phyloP scores from a whole-genome alignment of 2,888 invertebrate genomes.

The Andrena camellia region DNA sequence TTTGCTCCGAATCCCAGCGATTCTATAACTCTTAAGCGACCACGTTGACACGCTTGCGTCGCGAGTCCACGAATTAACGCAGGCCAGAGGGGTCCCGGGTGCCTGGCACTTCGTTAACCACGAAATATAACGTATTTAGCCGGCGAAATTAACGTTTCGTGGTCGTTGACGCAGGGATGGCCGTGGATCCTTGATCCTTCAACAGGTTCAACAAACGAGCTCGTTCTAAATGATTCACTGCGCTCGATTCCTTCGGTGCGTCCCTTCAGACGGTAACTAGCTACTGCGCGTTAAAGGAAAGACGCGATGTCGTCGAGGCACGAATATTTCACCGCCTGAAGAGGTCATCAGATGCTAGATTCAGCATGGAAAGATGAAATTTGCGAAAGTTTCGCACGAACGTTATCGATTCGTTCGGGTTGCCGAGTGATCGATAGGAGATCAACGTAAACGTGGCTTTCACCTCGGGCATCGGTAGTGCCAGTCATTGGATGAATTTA shows the following conservation, averaged over 20 bases:
- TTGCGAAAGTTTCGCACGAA: conserved; percentile 22
- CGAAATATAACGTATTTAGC: conserved; percentile 62
- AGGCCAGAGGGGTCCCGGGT: conserved; percentile 43
- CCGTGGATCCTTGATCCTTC: conserved; percentile 65
- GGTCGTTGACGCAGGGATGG: conserved; percentile 31
- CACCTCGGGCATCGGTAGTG: conserved; percentile 19
- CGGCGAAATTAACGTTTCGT: conserved; percentile 37
- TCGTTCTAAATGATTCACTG: conserved; percentile 56
- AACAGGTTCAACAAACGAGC: conserved; percentile 61
- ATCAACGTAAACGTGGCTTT: conserved; percentile 45
- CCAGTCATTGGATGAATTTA: conserved; percentile 42
- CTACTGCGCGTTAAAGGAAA: not conserved
- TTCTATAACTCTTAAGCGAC: conserved; percentile 12
- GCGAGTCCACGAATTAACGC: conserved; percentile 56
- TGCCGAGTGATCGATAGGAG: conserved; percentile 28
- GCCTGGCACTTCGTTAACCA: conserved; percentile 64
- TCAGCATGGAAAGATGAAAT: conserved; percentile 32
- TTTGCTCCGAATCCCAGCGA: not conserved
- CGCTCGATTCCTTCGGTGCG: conserved; percentile 23
- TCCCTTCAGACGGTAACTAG: conserved; percentile 40
- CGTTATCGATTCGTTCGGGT: conserved; percentile 41
- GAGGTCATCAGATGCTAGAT: not conserved
- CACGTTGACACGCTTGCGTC: conserved; percentile 36
- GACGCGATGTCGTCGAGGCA: not conserved
- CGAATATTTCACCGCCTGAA: not conserved